phyloP scores from a whole-genome alignment of 2,888 invertebrate species.

The Diabrotica balteata region DNA sequence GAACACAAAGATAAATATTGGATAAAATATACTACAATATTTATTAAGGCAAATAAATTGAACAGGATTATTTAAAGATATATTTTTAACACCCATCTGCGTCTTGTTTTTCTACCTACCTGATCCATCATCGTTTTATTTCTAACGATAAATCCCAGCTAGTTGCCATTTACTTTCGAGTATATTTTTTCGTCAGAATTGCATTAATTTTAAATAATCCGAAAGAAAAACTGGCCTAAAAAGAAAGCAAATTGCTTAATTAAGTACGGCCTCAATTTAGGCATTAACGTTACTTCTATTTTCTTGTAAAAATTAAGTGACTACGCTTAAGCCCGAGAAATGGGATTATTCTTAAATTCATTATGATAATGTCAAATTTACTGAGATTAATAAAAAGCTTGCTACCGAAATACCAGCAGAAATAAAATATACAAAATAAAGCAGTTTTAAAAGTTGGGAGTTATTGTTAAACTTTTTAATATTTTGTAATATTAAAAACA shows the following conservation, averaged over 20 bases:
- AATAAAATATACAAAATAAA: no score
- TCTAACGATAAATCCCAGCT: no score
- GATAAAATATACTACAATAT: no score
- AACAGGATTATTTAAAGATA: no score
- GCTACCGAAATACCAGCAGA: not conserved
- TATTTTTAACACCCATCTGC: no score
- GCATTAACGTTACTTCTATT: constrained; percentile 2
- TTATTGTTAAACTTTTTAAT: no score
- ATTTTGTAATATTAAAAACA: no score
- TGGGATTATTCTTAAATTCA: constrained; percentile 8
- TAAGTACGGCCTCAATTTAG: constrained; percentile 1
- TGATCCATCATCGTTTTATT: no score
- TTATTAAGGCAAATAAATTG: no score
- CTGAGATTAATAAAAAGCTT: constrained; percentile 7
- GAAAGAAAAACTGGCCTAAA: constrained; percentile 1
- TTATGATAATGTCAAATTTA: constrained; percentile 9
- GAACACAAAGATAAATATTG: no score
- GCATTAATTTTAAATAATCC: constrained; percentile 5
- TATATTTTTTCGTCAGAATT: not conserved
- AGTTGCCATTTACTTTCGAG: not conserved
- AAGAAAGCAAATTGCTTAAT: constrained; percentile 13
- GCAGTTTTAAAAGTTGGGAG: no score
- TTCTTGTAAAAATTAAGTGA: constrained; percentile 5
- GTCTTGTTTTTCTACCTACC: no score
- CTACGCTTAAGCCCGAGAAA: constrained; percentile 4